phyloP scores from a whole-genome alignment of 2,113 vertebrate genomes.

The Ammodytes dubius region DNA sequence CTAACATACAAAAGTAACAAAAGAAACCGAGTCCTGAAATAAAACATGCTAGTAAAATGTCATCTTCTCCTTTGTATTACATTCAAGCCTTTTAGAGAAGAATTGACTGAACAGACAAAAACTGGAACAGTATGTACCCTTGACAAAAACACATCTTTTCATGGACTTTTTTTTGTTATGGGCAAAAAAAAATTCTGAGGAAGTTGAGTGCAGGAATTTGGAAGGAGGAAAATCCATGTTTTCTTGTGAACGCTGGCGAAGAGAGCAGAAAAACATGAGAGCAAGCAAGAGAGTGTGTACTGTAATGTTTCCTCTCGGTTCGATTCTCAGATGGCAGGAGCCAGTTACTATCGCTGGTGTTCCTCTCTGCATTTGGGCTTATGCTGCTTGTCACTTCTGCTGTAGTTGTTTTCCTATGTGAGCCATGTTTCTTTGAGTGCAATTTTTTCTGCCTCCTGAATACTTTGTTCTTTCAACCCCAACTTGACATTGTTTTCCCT shows the following conservation, averaged over 20 bases:
- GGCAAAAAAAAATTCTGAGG: conserved; percentile 55
- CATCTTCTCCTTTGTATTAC: conserved; percentile 49
- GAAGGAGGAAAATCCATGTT: conserved; percentile 58
- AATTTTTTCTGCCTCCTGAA: conserved; percentile 68
- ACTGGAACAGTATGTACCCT: conserved; percentile 63
- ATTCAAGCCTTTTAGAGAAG: conserved; percentile 46
- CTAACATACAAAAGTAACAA: conserved; percentile 40
- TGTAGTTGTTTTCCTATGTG: conserved; percentile 72
- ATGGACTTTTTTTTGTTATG: conserved; percentile 40
- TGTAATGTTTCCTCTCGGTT: conserved; percentile 72
- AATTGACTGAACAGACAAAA: conserved; percentile 53
- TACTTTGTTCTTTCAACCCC: conserved; percentile 80
- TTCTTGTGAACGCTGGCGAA: conserved; percentile 63
- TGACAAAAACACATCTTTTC: conserved; percentile 62
- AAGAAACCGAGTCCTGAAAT: conserved; percentile 45
- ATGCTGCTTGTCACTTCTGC: conserved; percentile 74
- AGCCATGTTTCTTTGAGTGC: conserved; percentile 76
- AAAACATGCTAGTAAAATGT: conserved; percentile 54
- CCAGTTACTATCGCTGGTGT: conserved; percentile 69
- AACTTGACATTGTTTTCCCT: conserved; percentile 81
- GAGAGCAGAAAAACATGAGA: conserved; percentile 67
- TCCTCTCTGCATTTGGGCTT: conserved; percentile 66
- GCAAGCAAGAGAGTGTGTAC: conserved; percentile 31
- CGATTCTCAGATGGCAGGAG: conserved; percentile 74
- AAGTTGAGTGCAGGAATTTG: conserved; percentile 51